Conservation (phyloP, 2,797 vertebrate species). For the Apogon talboti region DNA sequence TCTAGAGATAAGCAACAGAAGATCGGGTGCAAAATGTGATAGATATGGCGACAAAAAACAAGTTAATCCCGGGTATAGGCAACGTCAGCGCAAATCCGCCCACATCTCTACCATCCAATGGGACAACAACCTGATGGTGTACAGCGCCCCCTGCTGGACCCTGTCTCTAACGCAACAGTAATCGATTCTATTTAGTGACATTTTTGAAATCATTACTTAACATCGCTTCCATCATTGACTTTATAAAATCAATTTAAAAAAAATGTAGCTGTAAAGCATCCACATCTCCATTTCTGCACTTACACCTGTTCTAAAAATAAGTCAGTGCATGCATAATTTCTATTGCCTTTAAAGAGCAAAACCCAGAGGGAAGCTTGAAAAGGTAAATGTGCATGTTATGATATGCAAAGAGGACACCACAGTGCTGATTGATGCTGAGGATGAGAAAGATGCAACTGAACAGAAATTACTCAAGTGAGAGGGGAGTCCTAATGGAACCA, state of each 20-base stretch:
- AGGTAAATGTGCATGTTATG: background rate
- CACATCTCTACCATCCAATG: constrained; percentile 60
- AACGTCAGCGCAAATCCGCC: constrained; percentile 72
- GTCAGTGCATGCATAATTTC: constrained; percentile 36
- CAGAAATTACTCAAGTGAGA: background rate
- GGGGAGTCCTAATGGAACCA: background rate
- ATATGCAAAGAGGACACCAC: background rate
- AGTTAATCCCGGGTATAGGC: constrained; percentile 78
- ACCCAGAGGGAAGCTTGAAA: background rate
- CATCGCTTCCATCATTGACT: too few relatives aligned
- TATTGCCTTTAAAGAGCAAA: constrained; percentile 13
- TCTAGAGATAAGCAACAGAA: background rate
- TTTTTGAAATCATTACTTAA: too few relatives aligned
- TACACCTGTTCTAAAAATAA: constrained; percentile 55
- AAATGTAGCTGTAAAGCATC: too few relatives aligned
- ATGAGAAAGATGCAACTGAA: background rate
- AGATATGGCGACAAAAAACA: constrained; percentile 78
- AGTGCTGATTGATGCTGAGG: background rate
- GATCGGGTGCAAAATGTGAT: constrained; percentile 17
- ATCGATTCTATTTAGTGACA: too few relatives aligned
- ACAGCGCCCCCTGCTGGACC: constrained; percentile 60
- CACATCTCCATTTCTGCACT: background rate
- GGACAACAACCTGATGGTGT: constrained; percentile 7
- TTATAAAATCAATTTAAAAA: too few relatives aligned
- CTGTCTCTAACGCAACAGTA: background rate